These are phyloP conservation scores for Arvicanthis niloticus DNA, from an alignment of 2,113 vertebrate genomes.

Conservation along the genomic window DNA sequence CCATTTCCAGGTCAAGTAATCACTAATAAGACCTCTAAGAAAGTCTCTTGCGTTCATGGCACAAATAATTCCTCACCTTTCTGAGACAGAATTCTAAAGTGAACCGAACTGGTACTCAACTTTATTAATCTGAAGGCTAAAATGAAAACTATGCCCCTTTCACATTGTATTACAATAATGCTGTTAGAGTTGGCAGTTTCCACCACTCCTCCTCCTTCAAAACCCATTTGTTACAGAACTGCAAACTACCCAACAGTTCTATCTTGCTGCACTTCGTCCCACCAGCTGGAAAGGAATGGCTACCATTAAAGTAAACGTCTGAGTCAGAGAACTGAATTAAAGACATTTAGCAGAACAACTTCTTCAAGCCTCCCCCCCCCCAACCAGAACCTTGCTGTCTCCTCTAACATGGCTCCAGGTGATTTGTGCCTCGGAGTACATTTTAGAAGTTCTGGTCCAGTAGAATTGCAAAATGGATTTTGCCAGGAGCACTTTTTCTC, in stretches of 20 bases:
- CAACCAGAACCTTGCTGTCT: conserved; percentile 42
- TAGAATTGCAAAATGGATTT: conserved; percentile 75
- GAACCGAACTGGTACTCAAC: conserved; percentile 60
- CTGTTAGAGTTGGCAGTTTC: conserved; percentile 42
- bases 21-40: conserved; percentile 17
- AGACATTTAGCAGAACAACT: not conserved
- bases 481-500: conserved; percentile 61
- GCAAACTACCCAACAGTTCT: conserved; percentile 50
- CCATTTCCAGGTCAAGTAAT: conserved; percentile 39
- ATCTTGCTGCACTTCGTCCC: conserved; percentile 29
- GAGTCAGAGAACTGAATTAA: conserved; percentile 25
- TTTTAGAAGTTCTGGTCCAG: conserved; percentile 77
- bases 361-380: not conserved
- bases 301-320: not conserved
- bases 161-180: conserved; percentile 48
- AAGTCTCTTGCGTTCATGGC: not conserved
- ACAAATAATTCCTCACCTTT: conserved; percentile 57
- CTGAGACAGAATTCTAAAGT: conserved; percentile 57
- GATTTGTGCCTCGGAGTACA: conserved; percentile 62
- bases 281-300: conserved; percentile 13
- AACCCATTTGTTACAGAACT: conserved; percentile 9
- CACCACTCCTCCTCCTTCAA: conserved; percentile 18
- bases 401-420: conserved; percentile 55
- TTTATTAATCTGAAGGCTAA: conserved; percentile 57
- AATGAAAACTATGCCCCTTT: not conserved